Evolutionary conservation across 2,888 invertebrate species (phyloP).

Genomic region (Romanomermis culicivorax): DNA sequence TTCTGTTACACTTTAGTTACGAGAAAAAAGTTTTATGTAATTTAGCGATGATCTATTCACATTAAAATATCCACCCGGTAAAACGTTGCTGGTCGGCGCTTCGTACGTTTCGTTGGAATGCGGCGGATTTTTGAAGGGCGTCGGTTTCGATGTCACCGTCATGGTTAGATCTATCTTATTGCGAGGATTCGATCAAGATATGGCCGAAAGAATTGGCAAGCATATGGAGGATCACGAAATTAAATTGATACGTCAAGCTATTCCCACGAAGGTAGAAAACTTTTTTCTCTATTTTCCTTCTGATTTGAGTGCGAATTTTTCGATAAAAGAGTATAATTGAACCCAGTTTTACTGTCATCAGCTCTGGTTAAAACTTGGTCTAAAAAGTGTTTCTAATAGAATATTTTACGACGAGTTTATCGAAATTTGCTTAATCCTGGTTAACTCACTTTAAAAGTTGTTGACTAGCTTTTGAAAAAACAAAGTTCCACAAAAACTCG

Average conservation of each 20-base stretch:
- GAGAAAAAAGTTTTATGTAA: no score
- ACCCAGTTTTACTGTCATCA: no score
- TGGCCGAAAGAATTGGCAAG: conserved; percentile 36
- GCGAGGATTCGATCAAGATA: conserved; percentile 41
- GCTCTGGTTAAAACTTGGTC: no score
- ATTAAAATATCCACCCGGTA: conserved; percentile 35
- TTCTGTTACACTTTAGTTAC: no score
- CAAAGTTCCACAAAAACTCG: no score
- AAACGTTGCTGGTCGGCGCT: conserved; percentile 40
- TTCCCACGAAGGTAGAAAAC: conserved; percentile 32
- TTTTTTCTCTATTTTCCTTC: conserved; percentile 6
- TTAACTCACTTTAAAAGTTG: no score
- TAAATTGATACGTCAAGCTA: conserved; percentile 32
- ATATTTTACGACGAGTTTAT: no score
- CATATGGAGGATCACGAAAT: conserved; percentile 36
- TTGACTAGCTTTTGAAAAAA: no score
- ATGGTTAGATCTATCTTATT: conserved; percentile 39
- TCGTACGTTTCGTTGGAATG: conserved; percentile 41
- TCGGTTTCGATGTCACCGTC: conserved; percentile 33
- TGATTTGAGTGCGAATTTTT: no score
- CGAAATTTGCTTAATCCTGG: no score
- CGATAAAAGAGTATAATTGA: no score
- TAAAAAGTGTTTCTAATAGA: not conserved
- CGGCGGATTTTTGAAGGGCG: conserved; percentile 38
- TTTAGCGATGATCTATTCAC: conserved; percentile 39